Conservation (phyloP, 2,797 vertebrate genomes). For the Astyanax mexicanus region DNA sequence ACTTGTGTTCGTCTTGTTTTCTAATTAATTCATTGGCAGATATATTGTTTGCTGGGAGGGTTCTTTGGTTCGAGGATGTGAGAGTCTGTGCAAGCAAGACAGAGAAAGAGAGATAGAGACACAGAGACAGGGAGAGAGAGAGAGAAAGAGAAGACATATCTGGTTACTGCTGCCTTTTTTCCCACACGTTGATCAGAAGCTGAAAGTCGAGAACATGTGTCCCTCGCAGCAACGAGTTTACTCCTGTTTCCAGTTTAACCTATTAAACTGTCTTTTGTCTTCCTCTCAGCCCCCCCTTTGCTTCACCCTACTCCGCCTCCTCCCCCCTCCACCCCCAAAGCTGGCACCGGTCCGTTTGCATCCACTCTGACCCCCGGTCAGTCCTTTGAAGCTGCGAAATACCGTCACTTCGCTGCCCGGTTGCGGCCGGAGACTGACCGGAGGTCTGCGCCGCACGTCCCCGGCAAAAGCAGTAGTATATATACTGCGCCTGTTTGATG, state of each 20-base stretch:
- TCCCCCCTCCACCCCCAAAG: not conserved
- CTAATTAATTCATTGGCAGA: constrained; percentile 56
- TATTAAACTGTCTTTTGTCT: constrained; percentile 86
- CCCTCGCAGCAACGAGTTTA: constrained; percentile 80
- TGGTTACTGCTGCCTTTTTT: constrained; percentile 79
- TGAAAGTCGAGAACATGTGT: constrained; percentile 81
- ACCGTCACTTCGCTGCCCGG: constrained; percentile 36
- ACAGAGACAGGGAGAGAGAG: constrained; percentile 41
- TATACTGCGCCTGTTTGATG: constrained; percentile 94
- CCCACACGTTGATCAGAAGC: constrained; percentile 83
- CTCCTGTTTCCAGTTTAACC: constrained; percentile 81
- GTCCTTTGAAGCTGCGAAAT: constrained; percentile 72
- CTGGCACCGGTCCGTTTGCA: constrained; percentile 74
- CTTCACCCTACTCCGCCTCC: constrained; percentile 39
- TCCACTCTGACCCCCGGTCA: constrained; percentile 81
- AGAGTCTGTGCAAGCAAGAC: constrained; percentile 7
- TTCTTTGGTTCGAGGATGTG: constrained; percentile 7
- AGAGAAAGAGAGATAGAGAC: constrained; percentile 40
- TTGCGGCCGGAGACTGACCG: constrained; percentile 67
- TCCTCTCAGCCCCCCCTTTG: constrained; percentile 37
- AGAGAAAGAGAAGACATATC: constrained; percentile 66
- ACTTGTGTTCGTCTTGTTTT: constrained; percentile 59
- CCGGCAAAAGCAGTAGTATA: constrained; percentile 85
- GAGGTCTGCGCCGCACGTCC: constrained; percentile 74
- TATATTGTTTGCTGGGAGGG: constrained; percentile 45